phyloP scores from a whole-genome alignment of 2,113 vertebrate species.

The Chionis minor region DNA sequence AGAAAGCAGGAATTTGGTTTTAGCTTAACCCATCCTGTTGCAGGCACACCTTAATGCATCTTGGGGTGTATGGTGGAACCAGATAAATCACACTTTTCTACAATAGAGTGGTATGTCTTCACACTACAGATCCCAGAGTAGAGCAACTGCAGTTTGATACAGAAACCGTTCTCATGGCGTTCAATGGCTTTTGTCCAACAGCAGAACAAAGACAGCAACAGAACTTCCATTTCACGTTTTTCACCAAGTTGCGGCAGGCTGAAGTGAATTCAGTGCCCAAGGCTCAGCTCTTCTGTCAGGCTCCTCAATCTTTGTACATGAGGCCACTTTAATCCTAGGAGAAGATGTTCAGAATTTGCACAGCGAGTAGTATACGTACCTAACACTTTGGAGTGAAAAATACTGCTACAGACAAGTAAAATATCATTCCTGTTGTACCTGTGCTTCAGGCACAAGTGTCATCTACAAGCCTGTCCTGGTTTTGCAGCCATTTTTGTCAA shows the following conservation, averaged over 20 bases:
- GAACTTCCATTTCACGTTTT: not conserved
- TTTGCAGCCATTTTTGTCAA: not conserved
- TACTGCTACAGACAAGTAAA: not conserved
- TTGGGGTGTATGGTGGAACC: not conserved
- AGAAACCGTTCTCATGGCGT: not conserved
- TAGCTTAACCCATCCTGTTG: not conserved
- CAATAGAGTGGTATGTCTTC: not conserved
- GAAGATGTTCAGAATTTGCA: not conserved
- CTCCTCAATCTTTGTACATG: not conserved
- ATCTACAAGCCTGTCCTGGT: not conserved
- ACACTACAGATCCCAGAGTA: not conserved
- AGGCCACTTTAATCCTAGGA: not conserved
- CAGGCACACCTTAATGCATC: not conserved
- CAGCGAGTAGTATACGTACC: not conserved
- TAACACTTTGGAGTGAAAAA: not conserved
- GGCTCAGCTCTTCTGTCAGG: not conserved
- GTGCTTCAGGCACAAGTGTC: not conserved
- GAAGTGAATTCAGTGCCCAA: not conserved
- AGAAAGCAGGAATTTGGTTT: not conserved
- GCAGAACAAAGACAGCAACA: conserved; percentile 35
- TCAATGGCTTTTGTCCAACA: conserved; percentile 12
- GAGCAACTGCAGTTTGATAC: not conserved
- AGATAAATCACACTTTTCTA: not conserved
- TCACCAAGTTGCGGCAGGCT: not conserved
- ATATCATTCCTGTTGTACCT: not conserved